Conservation (phyloP, 2,888 invertebrate species). For the Pomacea canaliculata region DNA sequence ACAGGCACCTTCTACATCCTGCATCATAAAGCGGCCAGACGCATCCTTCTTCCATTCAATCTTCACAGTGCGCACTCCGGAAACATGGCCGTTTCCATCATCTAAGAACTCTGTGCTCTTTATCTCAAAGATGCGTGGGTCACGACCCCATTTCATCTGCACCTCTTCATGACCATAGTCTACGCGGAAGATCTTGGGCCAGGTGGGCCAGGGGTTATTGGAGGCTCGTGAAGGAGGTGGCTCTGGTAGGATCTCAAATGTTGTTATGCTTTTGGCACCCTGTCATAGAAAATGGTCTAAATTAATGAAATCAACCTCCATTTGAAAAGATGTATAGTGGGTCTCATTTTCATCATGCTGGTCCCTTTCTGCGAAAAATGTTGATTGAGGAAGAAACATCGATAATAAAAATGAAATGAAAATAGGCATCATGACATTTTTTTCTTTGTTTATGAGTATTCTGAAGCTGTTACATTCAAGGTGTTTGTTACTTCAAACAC, state of each 20-base stretch:
- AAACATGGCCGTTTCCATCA: conserved; percentile 89
- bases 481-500: too few species aligned
- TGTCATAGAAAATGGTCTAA: conserved; percentile 69
- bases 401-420: too few species aligned
- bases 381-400: not conserved
- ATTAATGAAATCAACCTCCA: too few species aligned
- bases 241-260: conserved; percentile 96
- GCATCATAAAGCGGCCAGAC: conserved; percentile 92
- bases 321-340: too few species aligned
- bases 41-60: conserved; percentile 95
- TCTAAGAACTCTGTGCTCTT: conserved; percentile 95
- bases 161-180: conserved; percentile 99
- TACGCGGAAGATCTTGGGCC: conserved; percentile 94
- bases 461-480: too few species aligned
- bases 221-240: conserved; percentile 84
- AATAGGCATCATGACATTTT: too few species aligned
- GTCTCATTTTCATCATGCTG: too few species aligned
- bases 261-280: conserved; percentile 91
- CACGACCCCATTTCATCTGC: conserved; percentile 76
- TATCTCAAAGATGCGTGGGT: conserved; percentile 93
- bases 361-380: not conserved
- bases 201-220: conserved; percentile 99
- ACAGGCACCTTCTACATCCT: conserved; percentile 79
- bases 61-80: conserved; percentile 88
- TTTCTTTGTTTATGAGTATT: too few species aligned